Percentiles rank a stretch among this genome's conserved stretches.
These are phyloP conservation scores for Agriopis leucophaearia DNA, from an alignment of 2,888 invertebrate species.

Conservation along the genomic window DNA sequence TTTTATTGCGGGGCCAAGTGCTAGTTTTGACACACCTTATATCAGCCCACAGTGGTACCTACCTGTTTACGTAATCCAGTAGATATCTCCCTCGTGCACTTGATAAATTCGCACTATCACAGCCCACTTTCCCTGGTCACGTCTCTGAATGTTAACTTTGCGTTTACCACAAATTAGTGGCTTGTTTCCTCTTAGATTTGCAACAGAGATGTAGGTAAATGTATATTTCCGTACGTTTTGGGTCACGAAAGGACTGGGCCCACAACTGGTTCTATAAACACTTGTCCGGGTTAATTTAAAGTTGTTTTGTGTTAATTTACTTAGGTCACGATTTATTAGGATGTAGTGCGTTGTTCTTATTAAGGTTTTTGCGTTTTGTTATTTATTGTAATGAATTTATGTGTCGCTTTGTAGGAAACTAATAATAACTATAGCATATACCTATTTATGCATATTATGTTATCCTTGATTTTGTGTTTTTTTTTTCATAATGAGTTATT, in stretches of 20 bases:
- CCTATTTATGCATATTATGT: no score
- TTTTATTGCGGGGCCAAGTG: not conserved
- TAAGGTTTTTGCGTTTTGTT: conserved; percentile 19
- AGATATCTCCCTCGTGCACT: conserved; percentile 52
- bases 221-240: conserved; percentile 33
- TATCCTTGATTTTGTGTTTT: no score
- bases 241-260: conserved; percentile 34
- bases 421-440: no score
- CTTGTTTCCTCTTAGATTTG: conserved; percentile 39
- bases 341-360: conserved; percentile 8
- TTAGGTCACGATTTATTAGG: conserved; percentile 30
- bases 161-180: conserved; percentile 52
- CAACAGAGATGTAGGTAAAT: conserved; percentile 36
- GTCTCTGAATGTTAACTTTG: conserved; percentile 49
- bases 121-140: conserved; percentile 75
- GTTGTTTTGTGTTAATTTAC: conserved; percentile 30
- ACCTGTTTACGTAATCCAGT: conserved; percentile 46
- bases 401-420: not conserved
- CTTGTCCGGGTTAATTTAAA: conserved; percentile 27
- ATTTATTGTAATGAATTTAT: not conserved
- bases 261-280: conserved; percentile 26
- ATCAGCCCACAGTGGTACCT: conserved; percentile 4
- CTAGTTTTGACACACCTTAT: not conserved
- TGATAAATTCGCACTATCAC: conserved; percentile 62
- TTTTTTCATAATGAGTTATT: no score